Percentiles rank a stretch among this genome's conserved stretches.
Conservation (phyloP, 1,140 invertebrate genomes). For the Heliconius congener region DNA sequence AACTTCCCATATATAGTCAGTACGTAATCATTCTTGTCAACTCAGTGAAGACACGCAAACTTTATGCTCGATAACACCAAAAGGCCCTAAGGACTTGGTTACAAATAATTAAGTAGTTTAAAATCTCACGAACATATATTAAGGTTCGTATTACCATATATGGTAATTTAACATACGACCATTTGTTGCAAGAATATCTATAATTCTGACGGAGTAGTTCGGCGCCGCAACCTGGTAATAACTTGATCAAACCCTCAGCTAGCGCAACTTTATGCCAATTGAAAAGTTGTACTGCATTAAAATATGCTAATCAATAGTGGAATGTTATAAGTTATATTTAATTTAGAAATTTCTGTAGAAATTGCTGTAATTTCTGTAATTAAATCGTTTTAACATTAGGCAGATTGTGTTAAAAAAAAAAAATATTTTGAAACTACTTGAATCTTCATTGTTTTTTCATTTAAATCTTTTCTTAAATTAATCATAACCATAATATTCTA, state of each 20-base stretch:
- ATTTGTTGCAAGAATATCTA: conserved; percentile 24
- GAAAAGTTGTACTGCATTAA: conserved; percentile 72
- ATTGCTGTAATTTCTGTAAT: no score
- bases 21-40: conserved; percentile 70
- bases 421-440: not conserved
- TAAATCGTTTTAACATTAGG: no score
- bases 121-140: not conserved
- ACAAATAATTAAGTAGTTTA: not conserved
- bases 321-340: not conserved
- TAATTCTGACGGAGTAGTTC: conserved; percentile 60
- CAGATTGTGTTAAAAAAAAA: not conserved
- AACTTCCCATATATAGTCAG: conserved; percentile 60
- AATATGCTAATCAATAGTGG: conserved; percentile 52
- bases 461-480: no score
- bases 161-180: not conserved
- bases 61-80: conserved; percentile 26
- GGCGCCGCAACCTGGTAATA: conserved; percentile 68
- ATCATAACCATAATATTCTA: no score
- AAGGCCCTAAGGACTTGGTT: not conserved
- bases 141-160: conserved; percentile 8
- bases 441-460: not conserved
- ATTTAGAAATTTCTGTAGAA: not conserved
- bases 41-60: conserved; percentile 49
- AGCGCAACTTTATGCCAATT: conserved; percentile 75
- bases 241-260: conserved; percentile 74